A percentile compares a stretch with the other conserved stretches of the same genome.
Conservation (phyloP, 1,140 invertebrate species). For the Aphis gossypii region DNA sequence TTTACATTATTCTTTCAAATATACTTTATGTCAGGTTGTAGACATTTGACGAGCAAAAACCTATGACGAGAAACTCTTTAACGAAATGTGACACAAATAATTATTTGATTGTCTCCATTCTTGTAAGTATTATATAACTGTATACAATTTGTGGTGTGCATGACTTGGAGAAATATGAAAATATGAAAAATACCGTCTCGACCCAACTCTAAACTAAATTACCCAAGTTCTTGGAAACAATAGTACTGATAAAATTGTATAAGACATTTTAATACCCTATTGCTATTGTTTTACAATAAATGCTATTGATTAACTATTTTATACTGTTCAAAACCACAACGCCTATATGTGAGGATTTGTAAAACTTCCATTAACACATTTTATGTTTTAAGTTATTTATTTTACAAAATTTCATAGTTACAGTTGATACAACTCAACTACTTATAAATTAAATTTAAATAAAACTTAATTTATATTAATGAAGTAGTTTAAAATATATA, state of each 20-base stretch:
- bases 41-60: neutral
- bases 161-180: neutral
- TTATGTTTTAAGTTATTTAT: neutral
- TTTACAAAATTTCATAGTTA: neutral
- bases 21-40: neutral
- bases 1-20: neutral
- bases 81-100: neutral
- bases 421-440: neutral
- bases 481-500: neutral
- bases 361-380: neutral
- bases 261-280: neutral
- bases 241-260: neutral
- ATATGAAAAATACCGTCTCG: neutral
- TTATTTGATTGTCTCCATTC: neutral
- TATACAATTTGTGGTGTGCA: neutral
- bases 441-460: neutral
- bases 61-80: neutral
- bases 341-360: neutral
- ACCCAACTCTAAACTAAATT: neutral
- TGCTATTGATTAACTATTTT: neutral
- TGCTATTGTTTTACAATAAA: neutral
- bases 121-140: neutral
- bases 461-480: neutral
- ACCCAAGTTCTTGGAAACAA: neutral
- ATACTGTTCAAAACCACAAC: neutral